These are phyloP conservation scores for Harpegnathos saltator DNA, from an alignment of 1,140 invertebrate species.

Conservation along the genomic window DNA sequence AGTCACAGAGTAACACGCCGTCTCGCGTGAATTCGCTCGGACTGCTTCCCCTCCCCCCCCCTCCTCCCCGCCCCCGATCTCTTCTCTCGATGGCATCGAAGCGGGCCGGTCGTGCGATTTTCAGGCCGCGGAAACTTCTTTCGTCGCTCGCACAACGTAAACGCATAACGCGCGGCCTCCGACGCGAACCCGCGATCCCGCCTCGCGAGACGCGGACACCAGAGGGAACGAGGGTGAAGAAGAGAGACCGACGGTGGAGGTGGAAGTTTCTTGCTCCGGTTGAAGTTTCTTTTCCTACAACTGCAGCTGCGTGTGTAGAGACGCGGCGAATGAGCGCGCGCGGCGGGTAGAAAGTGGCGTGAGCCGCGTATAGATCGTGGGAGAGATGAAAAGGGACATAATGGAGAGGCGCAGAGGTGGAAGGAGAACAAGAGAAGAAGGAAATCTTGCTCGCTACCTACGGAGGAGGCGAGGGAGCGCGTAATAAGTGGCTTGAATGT, in stretches of 20 bases:
- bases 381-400: slow-evolving; percentile 56
- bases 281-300: slow-evolving; percentile 43
- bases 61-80: too few species aligned
- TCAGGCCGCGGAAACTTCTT: slow-evolving; percentile 29
- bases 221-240: slow-evolving; percentile 1
- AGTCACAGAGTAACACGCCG: neutral
- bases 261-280: slow-evolving; percentile 33
- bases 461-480: slow-evolving; percentile 3
- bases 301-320: slow-evolving; percentile 31
- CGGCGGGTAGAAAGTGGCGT: slow-evolving; percentile 2
- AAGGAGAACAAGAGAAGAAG: slow-evolving; percentile 37
- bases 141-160: slow-evolving; percentile 41
- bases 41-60: too few species aligned
- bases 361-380: slow-evolving; percentile 43
- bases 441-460: slow-evolving; percentile 13
- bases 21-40: neutral
- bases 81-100: neutral
- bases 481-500: slow-evolving; percentile 72
- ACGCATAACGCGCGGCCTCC: slow-evolving; percentile 31
- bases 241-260: neutral
- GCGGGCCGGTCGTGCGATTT: slow-evolving; percentile 1
- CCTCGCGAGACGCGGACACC: slow-evolving; percentile 23
- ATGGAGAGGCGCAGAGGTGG: slow-evolving; percentile 25
- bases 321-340: neutral
- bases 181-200: slow-evolving; percentile 16